A percentile compares a stretch with the other conserved stretches of the same genome.
phyloP scores from a whole-genome alignment of 2,113 vertebrate species.

The Lophotis ruficrista region DNA sequence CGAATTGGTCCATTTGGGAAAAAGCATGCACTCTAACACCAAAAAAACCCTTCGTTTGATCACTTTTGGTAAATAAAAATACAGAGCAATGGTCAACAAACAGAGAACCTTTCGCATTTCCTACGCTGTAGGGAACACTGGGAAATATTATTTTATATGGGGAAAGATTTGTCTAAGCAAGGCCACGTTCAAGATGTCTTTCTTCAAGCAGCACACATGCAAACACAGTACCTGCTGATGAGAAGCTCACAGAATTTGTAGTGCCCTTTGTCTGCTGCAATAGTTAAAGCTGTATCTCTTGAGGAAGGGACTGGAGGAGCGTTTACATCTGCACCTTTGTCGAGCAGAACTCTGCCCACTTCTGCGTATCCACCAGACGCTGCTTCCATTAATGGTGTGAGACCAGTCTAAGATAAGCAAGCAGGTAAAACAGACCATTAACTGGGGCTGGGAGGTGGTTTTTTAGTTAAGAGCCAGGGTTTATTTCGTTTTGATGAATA shows the following conservation, averaged over 20 bases:
- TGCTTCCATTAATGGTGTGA: conserved; percentile 98
- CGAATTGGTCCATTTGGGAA: too few relatives aligned
- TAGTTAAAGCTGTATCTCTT: conserved; percentile 96
- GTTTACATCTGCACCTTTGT: conserved; percentile 98
- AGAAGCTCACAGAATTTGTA: conserved; percentile 99
- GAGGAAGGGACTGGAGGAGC: conserved; percentile 97
- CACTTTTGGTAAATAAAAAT: not conserved
- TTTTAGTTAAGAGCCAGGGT: not conserved
- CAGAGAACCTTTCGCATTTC: not conserved
- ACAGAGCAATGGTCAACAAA: fast-evolving
- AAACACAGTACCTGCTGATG: conserved; percentile 87
- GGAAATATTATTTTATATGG: fast-evolving
- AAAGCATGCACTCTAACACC: not conserved
- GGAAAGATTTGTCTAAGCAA: not conserved
- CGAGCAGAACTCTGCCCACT: conserved; percentile 94
- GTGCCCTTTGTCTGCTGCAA: conserved; percentile 98
- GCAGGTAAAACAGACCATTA: not conserved
- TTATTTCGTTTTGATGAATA: not conserved
- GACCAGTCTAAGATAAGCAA: conserved; percentile 84
- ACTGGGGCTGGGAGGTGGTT: too few relatives aligned
- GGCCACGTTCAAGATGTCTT: fast-evolving
- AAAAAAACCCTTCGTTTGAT: not conserved
- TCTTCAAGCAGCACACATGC: not conserved
- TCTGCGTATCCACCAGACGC: conserved; percentile 98
- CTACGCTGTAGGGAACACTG: fast-evolving